Evolutionary conservation across 2,797 vertebrate genomes (phyloP), one percentile per base, ranked within the genome.

Genomic region (Mareca strepera): DNA sequence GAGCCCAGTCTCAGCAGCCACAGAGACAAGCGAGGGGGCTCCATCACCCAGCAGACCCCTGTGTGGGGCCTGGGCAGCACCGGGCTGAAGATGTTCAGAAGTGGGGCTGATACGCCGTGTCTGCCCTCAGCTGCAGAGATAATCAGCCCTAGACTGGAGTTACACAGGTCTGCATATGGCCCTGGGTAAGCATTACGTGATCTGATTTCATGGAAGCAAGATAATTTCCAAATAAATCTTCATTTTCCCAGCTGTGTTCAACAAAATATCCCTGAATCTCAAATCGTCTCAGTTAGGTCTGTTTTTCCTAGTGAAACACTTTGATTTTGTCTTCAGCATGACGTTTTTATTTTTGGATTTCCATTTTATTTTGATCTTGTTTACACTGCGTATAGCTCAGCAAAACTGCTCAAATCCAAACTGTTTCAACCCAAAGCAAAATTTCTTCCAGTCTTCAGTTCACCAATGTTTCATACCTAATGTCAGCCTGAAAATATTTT

Each of bases 261-360:
- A 17, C 33, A 28, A 31, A 25, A 21, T 29, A 7, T 25, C 15
- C 31, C 20, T 41, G 2, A 70, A 70, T 48, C 20, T 62, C 64
- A 69, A 67, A 75, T 81, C 86, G 56, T 59, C 12, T 55, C 46
- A 1, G 4, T 83, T 81, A 88, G 8, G 2, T 86, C 41, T 83
- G 28, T 92, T 88, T 94, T 81, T 60, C n/a, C 43, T 83, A 75
- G 66, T 29, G 44, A 82, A 93, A 69, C 18, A 60, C 58, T 76
- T 86, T 78, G 31, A 41, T 88, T 88, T 76, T 76, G 7, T 79
- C 52, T 28, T 44, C n/a, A 70, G 25, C 15, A 44, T 60, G 35
- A 58, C 41, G 31, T 73, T 91, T 94, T 94, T 79, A 50, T 79
- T 95, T 93, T 84, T 8, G 4, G 84, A 77, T 37, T 31, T 63